Percentiles rank a stretch among this genome's conserved stretches.
Conservation (phyloP, 2,797 vertebrate genomes). For the Mus minutoides region DNA sequence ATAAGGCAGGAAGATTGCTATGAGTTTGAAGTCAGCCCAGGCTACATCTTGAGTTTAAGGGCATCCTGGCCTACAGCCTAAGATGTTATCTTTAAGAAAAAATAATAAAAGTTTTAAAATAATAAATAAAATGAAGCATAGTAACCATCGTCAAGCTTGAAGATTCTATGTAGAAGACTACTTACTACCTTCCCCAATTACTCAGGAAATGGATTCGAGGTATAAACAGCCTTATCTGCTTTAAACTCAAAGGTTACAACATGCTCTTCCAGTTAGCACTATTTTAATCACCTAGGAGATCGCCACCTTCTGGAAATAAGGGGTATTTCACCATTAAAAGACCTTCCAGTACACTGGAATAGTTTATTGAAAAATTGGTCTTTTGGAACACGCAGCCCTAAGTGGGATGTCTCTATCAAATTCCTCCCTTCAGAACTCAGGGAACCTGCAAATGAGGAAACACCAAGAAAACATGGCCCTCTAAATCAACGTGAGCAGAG, state of each 20-base stretch:
- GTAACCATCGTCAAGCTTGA: background rate
- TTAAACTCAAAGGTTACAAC: background rate
- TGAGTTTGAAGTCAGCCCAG: background rate
- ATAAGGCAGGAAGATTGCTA: background rate
- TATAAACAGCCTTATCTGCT: slow-evolving; percentile 15
- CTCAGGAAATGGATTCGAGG: slow-evolving; percentile 19
- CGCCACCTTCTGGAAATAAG: slow-evolving; percentile 76
- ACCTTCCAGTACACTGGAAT: background rate
- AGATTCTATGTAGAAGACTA: background rate
- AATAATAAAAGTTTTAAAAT: background rate
- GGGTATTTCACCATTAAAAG: slow-evolving; percentile 61
- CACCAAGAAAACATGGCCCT: background rate
- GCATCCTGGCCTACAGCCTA: background rate
- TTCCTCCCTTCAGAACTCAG: background rate
- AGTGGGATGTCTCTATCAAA: too few species aligned
- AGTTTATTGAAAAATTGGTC: slow-evolving; percentile 8
- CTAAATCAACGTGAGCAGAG: background rate
- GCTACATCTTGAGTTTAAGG: background rate
- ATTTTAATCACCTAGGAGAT: background rate
- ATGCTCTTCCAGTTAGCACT: background rate
- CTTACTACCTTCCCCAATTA: background rate
- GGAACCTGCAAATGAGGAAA: background rate
- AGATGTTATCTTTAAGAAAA: background rate
- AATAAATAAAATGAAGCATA: background rate
- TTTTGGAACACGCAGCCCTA: too few species aligned